Evolutionary conservation across 1,140 invertebrate genomes (phyloP), one percentile per base, ranked within the genome.

Genomic region (Probaryconus sp.): DNA sequence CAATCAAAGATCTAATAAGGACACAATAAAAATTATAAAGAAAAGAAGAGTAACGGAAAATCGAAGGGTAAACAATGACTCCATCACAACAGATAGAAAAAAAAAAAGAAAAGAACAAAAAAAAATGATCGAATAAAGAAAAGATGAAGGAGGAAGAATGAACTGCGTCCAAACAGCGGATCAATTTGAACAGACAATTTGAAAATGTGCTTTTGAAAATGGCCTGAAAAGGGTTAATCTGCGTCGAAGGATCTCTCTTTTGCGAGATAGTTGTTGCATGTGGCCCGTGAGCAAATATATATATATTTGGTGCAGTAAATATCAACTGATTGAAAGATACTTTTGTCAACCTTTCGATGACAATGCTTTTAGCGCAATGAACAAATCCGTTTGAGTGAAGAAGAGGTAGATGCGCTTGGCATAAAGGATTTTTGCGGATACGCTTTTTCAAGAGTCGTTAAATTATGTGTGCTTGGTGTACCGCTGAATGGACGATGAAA

Each of bases 361-460:
- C 77, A 76, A 77, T 75, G 67, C 50, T n/a, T n/a, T n/a, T n/a
- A n/a, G n/a, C n/a, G n/a, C n/a, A n/a, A n/a, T n/a, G n/a, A n/a
- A n/a, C n/a, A n/a, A n/a, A n/a, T n/a, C n/a, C n/a, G n/a, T n/a
- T n/a, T n/a, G n/a, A 24, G 42, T 33, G 18, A 38, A 10, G 17
- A 31, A 45, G 40, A 26, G 45, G 21, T 51, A 60, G 69, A 65
- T 67, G 70, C 33, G 9, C 37, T 20, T 51, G 20, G 72, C 18
- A 69, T 77, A 76, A 83, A 82, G 53, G 78, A 83, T 82, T 82
- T 84, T 80, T 75, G 80, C 81, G 55, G 83, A 69, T 79, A 68
- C 58, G 64, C 38, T 40, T 72, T 60, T 53, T 74, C 37, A 35
- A 48, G 64, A 61, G 51, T 35, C 45, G 11, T 76, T 76, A 60